Evolutionary conservation across 2,113 vertebrate species (phyloP).

Genomic region (Nothocercus nigrocapillus): DNA sequence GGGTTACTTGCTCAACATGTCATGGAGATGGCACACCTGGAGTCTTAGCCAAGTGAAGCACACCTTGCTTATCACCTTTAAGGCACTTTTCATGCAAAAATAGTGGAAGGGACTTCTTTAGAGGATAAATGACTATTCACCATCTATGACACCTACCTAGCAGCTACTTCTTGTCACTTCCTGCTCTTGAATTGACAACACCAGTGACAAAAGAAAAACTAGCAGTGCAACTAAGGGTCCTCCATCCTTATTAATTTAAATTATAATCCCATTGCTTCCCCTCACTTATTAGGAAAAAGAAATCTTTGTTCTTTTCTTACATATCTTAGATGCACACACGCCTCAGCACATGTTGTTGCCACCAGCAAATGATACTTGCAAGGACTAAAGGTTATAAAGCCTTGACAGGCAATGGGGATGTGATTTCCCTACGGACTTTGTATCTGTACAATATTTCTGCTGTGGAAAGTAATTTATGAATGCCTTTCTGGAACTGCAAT

Average conservation of each 20-base stretch:
- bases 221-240: neutral
- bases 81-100: neutral
- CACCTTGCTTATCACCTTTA: neutral
- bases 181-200: neutral
- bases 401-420: neutral
- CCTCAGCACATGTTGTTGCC: neutral
- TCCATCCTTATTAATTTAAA: neutral
- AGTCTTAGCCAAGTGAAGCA: neutral
- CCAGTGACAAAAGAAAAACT: neutral
- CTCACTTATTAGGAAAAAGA: neutral
- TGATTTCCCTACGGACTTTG: neutral
- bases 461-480: slow-evolving; percentile 15
- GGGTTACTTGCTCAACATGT: neutral
- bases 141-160: neutral
- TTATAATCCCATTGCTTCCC: neutral
- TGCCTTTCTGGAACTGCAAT: neutral
- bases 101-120: neutral
- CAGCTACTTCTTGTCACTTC: neutral
- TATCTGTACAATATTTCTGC: neutral
- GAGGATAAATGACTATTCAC: neutral
- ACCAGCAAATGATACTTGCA: neutral
- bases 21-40: neutral
- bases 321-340: neutral
- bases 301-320: neutral
- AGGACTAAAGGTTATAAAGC: neutral